These are phyloP conservation scores for Scelioninae gen. 1 DNA, from an alignment of 2,888 invertebrate species.

Conservation along the genomic window DNA sequence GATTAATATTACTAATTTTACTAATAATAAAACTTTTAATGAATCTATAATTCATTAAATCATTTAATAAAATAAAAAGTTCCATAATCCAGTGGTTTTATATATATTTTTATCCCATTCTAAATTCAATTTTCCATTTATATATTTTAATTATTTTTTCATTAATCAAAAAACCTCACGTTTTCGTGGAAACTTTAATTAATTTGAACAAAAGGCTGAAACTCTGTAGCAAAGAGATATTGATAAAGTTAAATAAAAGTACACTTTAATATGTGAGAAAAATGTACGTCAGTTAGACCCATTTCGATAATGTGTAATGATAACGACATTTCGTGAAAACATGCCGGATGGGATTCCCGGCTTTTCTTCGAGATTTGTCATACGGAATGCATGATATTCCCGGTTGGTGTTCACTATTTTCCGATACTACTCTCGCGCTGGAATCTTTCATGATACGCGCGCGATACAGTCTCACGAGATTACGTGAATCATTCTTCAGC, in stretches of 20 bases:
- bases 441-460: constrained; percentile 62
- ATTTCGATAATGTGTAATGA: constrained; percentile 58
- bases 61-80: too few relatives aligned
- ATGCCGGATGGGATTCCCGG: constrained; percentile 24
- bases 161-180: too few relatives aligned
- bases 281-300: constrained; percentile 52
- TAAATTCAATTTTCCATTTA: too few relatives aligned
- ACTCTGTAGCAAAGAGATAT: background rate
- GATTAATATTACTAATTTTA: too few relatives aligned
- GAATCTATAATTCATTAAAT: too few relatives aligned
- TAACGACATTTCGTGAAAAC: constrained; percentile 63
- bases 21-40: too few relatives aligned
- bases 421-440: constrained; percentile 56
- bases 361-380: constrained; percentile 64
- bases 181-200: constrained; percentile 5
- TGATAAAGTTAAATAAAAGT: constrained; percentile 16
- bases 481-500: constrained; percentile 57
- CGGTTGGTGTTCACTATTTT: constrained; percentile 48
- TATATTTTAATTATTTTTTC: too few relatives aligned
- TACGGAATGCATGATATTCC: constrained; percentile 56
- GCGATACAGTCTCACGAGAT: constrained; percentile 63
- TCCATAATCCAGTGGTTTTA: too few relatives aligned
- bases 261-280: constrained; percentile 33
- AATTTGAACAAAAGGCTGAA: background rate
- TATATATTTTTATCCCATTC: too few relatives aligned